phyloP scores from a whole-genome alignment of 2,888 invertebrate species.

The Clanis bilineata region DNA sequence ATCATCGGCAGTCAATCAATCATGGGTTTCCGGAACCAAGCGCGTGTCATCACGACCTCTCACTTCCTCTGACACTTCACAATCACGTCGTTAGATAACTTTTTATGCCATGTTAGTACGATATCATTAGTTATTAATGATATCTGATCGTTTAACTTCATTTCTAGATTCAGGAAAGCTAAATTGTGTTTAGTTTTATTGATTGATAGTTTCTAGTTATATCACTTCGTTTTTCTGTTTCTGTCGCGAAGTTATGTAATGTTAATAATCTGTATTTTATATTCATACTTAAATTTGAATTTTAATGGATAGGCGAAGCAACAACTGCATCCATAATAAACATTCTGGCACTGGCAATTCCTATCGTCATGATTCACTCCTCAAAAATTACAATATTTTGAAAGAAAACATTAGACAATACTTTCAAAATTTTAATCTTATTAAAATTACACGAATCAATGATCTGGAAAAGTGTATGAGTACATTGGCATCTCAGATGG shows the following conservation, averaged over 20 bases:
- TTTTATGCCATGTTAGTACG: slow-evolving; percentile 7
- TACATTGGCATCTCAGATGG: too few species aligned
- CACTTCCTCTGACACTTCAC: slow-evolving; percentile 41
- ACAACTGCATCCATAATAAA: too few species aligned
- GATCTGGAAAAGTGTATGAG: too few species aligned
- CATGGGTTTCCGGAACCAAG: slow-evolving; percentile 20
- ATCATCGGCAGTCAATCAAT: slow-evolving; percentile 16
- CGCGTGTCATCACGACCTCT: slow-evolving; percentile 37
- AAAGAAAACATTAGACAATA: too few species aligned
- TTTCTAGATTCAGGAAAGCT: neutral
- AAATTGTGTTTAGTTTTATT: neutral
- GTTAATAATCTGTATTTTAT: too few species aligned
- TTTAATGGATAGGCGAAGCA: too few species aligned
- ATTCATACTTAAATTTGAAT: too few species aligned
- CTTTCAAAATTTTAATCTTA: too few species aligned
- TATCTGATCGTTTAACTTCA: neutral
- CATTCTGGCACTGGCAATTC: too few species aligned
- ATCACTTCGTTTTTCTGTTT: neutral
- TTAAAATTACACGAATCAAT: too few species aligned
- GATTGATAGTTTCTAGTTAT: neutral
- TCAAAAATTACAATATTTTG: too few species aligned
- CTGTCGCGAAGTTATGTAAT: neutral
- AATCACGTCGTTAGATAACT: slow-evolving; percentile 1
- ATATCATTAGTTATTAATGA: neutral
- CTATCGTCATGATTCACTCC: too few species aligned